Evolutionary conservation across 1,140 invertebrate species (phyloP), one percentile per base, ranked within the genome.

Genomic region (Danaus plexippus): DNA sequence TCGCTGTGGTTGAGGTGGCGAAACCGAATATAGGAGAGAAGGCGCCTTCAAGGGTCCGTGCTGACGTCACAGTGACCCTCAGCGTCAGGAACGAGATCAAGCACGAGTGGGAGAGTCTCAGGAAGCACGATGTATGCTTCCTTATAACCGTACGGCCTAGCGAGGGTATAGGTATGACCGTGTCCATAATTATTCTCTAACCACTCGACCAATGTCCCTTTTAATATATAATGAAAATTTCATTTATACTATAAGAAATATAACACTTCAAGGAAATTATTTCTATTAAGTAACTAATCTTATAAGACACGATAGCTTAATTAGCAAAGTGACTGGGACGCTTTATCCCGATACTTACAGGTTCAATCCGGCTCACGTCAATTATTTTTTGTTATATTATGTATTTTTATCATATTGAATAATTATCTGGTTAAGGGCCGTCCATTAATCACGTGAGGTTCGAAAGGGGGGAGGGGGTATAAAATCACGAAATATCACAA

Each of bases 111-210:
- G 97, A 99, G 86, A 94, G 92, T 67, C 87, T 99, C 12, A 89
- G 98, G 44, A 99, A 98, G 78, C 97, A 99, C 80, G 98, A 99
- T 75, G 97, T 99, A 9, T 98, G 97, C 75, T 99, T 99, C 72
- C 87, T 99, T 12, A 90, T 99, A 9, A 97, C 96, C 0, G 93
- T 99, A 0, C 91, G 94, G 60, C 96, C 97, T 0, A 91, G 90
- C 7, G 90, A 93, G 71, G 89, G 93, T 1, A 95, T 96, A 59
- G 96, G 95, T 92, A 41, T 48, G 54, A 42, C 6, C 22, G 7
- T 32, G 22, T 32, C 22, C 22, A 32, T 8, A 32, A 32, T 32
- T 7, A 32, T 32, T 32, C 22, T 32, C 22, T 6, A 3, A 32
- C 22, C 22, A 32, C 0, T 32, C 22, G 4, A 32, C 7, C 22